Conservation (phyloP, 2,888 invertebrate genomes). For the Liopterus haemorrhoidalis region DNA sequence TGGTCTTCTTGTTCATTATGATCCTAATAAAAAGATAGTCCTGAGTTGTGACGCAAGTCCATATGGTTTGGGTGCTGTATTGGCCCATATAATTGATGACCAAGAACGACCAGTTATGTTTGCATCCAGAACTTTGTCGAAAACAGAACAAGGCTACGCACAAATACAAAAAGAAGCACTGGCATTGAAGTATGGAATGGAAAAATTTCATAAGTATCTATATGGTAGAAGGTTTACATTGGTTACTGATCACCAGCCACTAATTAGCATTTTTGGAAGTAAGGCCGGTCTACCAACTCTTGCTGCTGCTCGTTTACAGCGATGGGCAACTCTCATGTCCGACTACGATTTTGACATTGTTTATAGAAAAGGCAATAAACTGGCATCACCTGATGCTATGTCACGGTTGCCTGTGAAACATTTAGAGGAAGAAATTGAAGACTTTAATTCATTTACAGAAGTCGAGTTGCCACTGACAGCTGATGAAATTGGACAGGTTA, state of each 20-base stretch:
- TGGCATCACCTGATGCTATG: too few species aligned
- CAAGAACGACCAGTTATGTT: constrained; percentile 34
- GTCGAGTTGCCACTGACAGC: constrained; percentile 1
- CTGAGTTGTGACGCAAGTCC: constrained; percentile 34
- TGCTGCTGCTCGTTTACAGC: constrained; percentile 35
- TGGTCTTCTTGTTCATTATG: constrained; percentile 28
- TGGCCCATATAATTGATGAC: constrained; percentile 33
- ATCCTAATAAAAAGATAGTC: constrained; percentile 28
- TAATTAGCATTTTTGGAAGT: constrained; percentile 32
- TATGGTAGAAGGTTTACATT: constrained; percentile 36
- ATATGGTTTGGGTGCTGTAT: constrained; percentile 35
- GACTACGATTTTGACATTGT: not conserved
- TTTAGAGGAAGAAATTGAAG: too few species aligned
- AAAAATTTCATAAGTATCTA: constrained; percentile 39
- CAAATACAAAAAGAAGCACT: constrained; percentile 38
- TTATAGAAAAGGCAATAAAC: not conserved
- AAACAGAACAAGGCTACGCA: constrained; percentile 38
- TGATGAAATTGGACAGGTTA: constrained; percentile 6
- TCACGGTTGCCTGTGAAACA: too few species aligned
- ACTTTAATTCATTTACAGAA: not conserved
- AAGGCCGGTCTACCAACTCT: constrained; percentile 34
- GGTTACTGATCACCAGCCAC: constrained; percentile 35
- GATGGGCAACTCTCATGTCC: constrained; percentile 28
- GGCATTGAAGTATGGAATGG: constrained; percentile 37
- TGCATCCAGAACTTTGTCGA: constrained; percentile 35